A percentile compares a stretch with the other conserved stretches of the same genome.
phyloP scores from a whole-genome alignment of 1,140 invertebrate species.

The Propsilocerus akamusi region DNA sequence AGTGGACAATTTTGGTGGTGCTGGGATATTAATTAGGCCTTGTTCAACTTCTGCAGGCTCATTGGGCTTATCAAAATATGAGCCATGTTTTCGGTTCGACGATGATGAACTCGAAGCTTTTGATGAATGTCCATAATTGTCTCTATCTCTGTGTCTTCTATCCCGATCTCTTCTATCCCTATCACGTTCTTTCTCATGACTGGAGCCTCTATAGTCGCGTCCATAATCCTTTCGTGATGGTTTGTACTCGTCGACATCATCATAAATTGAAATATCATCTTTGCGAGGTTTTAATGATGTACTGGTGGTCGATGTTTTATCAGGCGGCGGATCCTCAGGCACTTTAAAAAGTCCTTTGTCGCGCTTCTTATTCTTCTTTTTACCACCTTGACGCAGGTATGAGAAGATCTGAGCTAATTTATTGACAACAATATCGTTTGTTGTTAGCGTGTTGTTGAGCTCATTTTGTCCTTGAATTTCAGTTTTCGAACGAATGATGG shows the following conservation, averaged over 20 bases:
- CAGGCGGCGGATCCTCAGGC: not conserved
- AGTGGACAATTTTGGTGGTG: constrained; percentile 24
- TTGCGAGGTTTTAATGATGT: constrained; percentile 13
- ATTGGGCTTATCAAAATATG: constrained; percentile 38
- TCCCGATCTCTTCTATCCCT: constrained; percentile 13
- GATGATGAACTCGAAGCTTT: not conserved
- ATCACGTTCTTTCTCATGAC: constrained; percentile 17
- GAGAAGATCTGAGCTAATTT: constrained; percentile 94
- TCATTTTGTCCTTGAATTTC: constrained; percentile 58
- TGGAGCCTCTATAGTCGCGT: constrained; percentile 14
- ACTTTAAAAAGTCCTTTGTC: constrained; percentile 29
- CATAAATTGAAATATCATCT: constrained; percentile 73
- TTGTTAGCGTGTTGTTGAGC: constrained; percentile 59
- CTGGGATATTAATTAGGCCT: constrained; percentile 9
- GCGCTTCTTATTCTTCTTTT: constrained; percentile 60
- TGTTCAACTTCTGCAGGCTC: constrained; percentile 11
- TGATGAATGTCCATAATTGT: constrained; percentile 4
- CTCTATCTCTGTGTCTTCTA: constrained; percentile 15
- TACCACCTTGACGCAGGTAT: constrained; percentile 67
- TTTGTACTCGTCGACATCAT: constrained; percentile 83
- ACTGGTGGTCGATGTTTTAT: not conserved
- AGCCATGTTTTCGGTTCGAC: constrained; percentile 8
- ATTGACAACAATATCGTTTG: constrained; percentile 92
- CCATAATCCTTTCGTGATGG: constrained; percentile 29
- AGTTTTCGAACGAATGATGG: constrained; percentile 82